Conservation (phyloP, 2,888 invertebrate species). For the Allacma fusca region DNA sequence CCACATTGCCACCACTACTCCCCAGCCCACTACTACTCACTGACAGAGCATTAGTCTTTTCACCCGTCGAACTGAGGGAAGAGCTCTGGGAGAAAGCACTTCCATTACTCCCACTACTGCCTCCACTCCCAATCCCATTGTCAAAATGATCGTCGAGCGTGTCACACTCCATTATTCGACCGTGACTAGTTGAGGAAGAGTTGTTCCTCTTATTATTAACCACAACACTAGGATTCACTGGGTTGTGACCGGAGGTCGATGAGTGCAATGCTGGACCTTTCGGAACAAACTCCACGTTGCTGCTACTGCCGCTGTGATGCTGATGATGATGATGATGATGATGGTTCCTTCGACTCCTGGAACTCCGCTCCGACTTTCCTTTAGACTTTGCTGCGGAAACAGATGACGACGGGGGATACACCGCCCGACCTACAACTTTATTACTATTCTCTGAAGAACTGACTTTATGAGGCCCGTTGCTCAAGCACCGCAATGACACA, state of each 20-base stretch:
- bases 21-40: slow-evolving; percentile 44
- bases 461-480: not conserved
- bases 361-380: slow-evolving; percentile 39
- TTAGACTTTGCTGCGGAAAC: slow-evolving; percentile 11
- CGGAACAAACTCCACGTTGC: slow-evolving; percentile 16
- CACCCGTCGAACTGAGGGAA: slow-evolving; percentile 42
- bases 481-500: slow-evolving; percentile 27
- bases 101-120: slow-evolving; percentile 46
- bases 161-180: slow-evolving; percentile 57
- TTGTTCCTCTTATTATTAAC: slow-evolving; percentile 22
- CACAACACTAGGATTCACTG: not conserved
- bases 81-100: slow-evolving; percentile 53
- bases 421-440: not conserved
- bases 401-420: slow-evolving; percentile 24
- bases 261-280: slow-evolving; percentile 38
- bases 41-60: slow-evolving; percentile 23
- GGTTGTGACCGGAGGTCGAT: not conserved
- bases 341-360: slow-evolving; percentile 39
- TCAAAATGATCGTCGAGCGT: slow-evolving; percentile 57
- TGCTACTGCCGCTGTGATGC: not conserved
- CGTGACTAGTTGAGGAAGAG: not conserved
- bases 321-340: slow-evolving; percentile 42
- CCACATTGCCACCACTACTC: slow-evolving; percentile 42
- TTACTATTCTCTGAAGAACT: slow-evolving; percentile 19
- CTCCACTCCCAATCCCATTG: slow-evolving; percentile 54